Conservation (phyloP, 2,113 vertebrate species). For the Hyla sarda region DNA sequence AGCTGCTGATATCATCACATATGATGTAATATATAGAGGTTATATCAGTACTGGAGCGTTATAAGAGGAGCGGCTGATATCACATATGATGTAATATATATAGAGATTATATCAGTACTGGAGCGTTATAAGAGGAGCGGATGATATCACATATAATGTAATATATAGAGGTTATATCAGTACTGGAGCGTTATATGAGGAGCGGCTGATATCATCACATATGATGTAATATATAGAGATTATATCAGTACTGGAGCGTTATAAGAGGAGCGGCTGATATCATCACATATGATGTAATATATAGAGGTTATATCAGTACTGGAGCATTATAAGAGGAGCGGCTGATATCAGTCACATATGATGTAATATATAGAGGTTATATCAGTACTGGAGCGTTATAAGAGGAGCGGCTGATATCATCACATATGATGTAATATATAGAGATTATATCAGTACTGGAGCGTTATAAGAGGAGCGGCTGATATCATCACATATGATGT, state of each 20-base stretch:
- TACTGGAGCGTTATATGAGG: neutral
- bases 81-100: neutral
- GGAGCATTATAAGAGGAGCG: neutral
- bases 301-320: too few relatives aligned
- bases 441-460: too few relatives aligned
- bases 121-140: neutral
- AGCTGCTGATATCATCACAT: neutral
- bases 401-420: slow-evolving; percentile 2
- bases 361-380: too few relatives aligned
- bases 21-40: neutral
- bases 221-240: neutral
- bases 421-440: neutral
- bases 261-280: slow-evolving; percentile 1
- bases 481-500: neutral
- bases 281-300: neutral
- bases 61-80: slow-evolving; percentile 1
- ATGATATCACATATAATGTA: neutral
- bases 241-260: neutral
- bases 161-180: too few relatives aligned
- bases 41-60: neutral
- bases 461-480: neutral
- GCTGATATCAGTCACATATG: neutral
- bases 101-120: too few relatives aligned
- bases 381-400: neutral
- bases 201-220: slow-evolving; percentile 1